These are phyloP conservation scores for Aphelinus atriplicis DNA, from an alignment of 1,140 invertebrate species.

Conservation along the genomic window DNA sequence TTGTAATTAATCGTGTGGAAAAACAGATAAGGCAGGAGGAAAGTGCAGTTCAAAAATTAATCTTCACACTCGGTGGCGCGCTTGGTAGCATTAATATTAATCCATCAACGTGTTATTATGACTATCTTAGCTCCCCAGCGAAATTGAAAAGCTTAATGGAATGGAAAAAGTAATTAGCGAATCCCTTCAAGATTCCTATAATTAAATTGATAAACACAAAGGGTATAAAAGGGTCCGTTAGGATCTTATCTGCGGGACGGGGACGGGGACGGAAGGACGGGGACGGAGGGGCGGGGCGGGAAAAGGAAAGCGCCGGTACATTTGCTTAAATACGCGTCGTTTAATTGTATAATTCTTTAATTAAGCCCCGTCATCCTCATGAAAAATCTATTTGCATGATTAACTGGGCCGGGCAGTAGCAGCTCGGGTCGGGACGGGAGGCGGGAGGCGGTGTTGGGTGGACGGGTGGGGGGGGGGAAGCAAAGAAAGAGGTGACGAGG, in stretches of 20 bases:
- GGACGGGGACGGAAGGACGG: too few relatives aligned
- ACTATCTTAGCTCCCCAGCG: conserved; percentile 12
- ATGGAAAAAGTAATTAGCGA: conserved; percentile 36
- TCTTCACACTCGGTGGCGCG: background rate
- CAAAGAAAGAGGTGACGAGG: conserved; percentile 25
- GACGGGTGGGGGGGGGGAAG: background rate
- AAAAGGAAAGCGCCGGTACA: background rate
- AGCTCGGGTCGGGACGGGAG: too few relatives aligned
- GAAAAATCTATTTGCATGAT: conserved; percentile 40
- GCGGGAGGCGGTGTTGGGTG: too few relatives aligned
- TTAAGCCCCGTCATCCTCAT: conserved; percentile 23
- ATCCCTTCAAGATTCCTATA: conserved; percentile 26
- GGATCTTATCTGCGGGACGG: background rate
- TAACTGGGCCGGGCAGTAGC: conserved; percentile 13
- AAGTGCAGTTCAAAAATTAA: background rate
- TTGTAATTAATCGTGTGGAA: too few relatives aligned
- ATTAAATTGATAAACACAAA: conserved; percentile 37
- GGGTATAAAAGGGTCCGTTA: conserved; percentile 20
- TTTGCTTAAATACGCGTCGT: conserved; percentile 23
- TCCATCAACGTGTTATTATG: conserved; percentile 1
- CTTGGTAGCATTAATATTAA: background rate
- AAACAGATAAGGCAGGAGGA: too few relatives aligned
- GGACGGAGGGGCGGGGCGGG: background rate
- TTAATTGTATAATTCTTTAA: conserved; percentile 39
- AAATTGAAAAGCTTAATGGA: conserved; percentile 36